phyloP scores from a whole-genome alignment of 2,113 vertebrate species.

The Pseudorectes ferrugineus region DNA sequence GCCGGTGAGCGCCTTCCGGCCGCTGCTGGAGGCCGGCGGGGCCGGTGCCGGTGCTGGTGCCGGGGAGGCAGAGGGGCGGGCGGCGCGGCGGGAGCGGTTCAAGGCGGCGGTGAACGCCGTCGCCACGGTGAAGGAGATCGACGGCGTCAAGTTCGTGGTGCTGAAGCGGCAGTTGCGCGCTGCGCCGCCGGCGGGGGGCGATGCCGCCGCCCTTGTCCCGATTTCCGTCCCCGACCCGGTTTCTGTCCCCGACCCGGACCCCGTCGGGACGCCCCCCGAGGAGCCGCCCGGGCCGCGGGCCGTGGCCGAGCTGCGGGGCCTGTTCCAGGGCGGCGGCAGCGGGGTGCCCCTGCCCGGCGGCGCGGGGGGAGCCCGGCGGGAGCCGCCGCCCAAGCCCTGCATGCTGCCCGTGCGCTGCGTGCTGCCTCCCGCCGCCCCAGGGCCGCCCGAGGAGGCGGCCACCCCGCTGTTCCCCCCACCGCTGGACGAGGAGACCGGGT shows the following conservation, averaged over 20 bases:
- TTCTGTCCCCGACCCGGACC: too few relatives aligned
- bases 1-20: too few relatives aligned
- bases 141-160: conserved; percentile 7
- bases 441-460: background rate
- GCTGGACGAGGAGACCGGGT: conserved; percentile 5
- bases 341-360: conserved; percentile 33
- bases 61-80: too few relatives aligned
- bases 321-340: conserved; percentile 13
- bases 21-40: too few relatives aligned
- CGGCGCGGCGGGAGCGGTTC: too few relatives aligned
- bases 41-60: too few relatives aligned
- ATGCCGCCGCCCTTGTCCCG: background rate
- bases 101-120: background rate
- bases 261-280: background rate
- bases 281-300: background rate
- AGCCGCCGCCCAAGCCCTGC: conserved; percentile 68
- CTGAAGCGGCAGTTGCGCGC: conserved; percentile 33
- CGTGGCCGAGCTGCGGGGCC: background rate
- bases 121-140: background rate
- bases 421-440: conserved; percentile 4
- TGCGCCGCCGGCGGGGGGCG: background rate
- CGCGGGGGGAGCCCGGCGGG: background rate
- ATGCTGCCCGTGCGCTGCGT: conserved; percentile 79
- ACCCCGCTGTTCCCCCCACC: background rate
- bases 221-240: background rate